Evolutionary conservation across 2,888 invertebrate species (phyloP).

Genomic region (Pterostichus niger): DNA sequence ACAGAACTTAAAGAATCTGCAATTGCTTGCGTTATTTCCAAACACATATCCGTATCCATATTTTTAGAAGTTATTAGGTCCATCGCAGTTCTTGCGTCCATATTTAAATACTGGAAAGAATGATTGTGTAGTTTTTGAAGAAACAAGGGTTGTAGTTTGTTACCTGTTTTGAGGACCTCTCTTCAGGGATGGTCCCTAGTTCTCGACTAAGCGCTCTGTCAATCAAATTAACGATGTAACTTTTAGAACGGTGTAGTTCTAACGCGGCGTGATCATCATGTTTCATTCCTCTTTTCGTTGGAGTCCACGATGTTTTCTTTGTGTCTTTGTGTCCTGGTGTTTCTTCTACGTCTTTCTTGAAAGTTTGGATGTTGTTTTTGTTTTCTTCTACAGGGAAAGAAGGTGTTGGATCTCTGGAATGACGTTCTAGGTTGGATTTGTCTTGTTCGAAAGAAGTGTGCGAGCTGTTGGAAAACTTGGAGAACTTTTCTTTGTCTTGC

Average conservation of each 20-base stretch:
- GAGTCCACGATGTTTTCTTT: background rate
- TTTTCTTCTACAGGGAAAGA: background rate
- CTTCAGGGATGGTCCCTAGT: constrained; percentile 74
- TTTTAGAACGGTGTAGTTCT: constrained; percentile 77
- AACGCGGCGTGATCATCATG: constrained; percentile 73
- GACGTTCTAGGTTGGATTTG: background rate
- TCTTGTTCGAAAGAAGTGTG: constrained; percentile 5
- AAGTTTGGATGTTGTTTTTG: background rate
- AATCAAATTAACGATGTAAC: constrained; percentile 77
- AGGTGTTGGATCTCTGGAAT: background rate
- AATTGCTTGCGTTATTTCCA: constrained; percentile 73
- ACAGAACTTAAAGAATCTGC: constrained; percentile 71
- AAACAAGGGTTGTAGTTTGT: too few relatives aligned
- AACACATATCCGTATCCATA: constrained; percentile 72
- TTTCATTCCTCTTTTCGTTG: background rate
- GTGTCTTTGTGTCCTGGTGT: background rate
- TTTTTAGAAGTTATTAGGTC: constrained; percentile 72
- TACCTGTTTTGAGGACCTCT: constrained; percentile 67
- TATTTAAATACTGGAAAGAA: constrained; percentile 68
- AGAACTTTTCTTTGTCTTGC: constrained; percentile 53
- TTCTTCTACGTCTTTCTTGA: background rate
- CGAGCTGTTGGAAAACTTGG: constrained; percentile 3
- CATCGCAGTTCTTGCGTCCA: constrained; percentile 72
- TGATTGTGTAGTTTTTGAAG: too few relatives aligned
- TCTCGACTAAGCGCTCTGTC: constrained; percentile 77